These are phyloP conservation scores for Cydia fagiglandana DNA, from an alignment of 1,140 invertebrate species.

Conservation along the genomic window DNA sequence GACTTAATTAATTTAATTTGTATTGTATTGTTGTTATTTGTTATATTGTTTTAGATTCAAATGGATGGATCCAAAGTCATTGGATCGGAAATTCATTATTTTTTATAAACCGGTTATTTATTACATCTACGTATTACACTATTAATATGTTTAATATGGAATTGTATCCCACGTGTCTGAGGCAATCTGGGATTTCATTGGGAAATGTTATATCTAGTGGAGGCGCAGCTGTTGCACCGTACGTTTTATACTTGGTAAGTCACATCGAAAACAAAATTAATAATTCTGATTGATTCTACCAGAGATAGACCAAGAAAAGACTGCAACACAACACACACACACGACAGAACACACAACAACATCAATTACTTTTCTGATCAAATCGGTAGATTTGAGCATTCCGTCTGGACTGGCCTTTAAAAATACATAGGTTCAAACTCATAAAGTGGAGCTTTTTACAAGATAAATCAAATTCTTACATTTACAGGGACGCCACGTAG, in stretches of 20 bases:
- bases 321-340: no score
- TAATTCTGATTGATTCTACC: no score
- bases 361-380: no score
- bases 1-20: no score
- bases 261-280: no score
- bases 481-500: slow-evolving; percentile 54
- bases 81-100: slow-evolving; percentile 75
- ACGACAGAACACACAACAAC: no score
- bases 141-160: slow-evolving; percentile 84
- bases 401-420: background rate
- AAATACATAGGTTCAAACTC: background rate
- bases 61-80: slow-evolving; percentile 44
- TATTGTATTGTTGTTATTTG: background rate
- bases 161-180: slow-evolving; percentile 84
- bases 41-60: slow-evolving; percentile 52
- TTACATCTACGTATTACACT: slow-evolving; percentile 82
- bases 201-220: slow-evolving; percentile 81
- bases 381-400: no score
- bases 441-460: background rate
- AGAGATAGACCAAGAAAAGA: no score
- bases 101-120: slow-evolving; percentile 82
- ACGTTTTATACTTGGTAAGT: slow-evolving; percentile 86
- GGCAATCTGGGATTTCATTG: slow-evolving; percentile 83
- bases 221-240: slow-evolving; percentile 83
- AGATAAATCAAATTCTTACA: background rate